Percentiles rank a stretch among this genome's conserved stretches.
phyloP scores from a whole-genome alignment of 1,140 invertebrate species.

The Calosoma granatense region DNA sequence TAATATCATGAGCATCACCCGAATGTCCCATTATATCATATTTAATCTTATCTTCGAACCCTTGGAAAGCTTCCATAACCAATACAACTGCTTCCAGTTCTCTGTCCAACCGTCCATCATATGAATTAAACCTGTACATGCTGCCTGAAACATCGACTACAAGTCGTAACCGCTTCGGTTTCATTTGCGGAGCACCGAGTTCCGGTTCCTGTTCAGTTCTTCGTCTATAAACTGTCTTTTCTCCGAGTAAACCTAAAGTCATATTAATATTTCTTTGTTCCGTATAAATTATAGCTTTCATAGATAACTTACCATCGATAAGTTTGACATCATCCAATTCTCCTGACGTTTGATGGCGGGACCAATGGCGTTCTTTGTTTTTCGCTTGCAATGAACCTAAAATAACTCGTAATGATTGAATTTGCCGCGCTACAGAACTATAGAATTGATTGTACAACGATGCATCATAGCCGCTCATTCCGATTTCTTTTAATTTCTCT shows the following conservation, averaged over 20 bases:
- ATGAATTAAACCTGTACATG: constrained; percentile 93
- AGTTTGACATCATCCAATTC: constrained; percentile 93
- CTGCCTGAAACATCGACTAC: constrained; percentile 90
- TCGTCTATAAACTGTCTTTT: constrained; percentile 81
- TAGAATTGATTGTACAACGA: constrained; percentile 76
- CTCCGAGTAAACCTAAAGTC: constrained; percentile 64
- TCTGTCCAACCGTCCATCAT: constrained; percentile 84
- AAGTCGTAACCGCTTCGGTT: constrained; percentile 81
- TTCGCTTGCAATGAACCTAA: constrained; percentile 74
- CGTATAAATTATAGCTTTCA: background rate
- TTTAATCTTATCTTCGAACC: constrained; percentile 78
- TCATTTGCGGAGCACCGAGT: constrained; percentile 70
- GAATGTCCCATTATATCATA: constrained; percentile 94
- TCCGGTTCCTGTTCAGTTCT: constrained; percentile 75
- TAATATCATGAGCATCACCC: constrained; percentile 70
- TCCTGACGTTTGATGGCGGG: constrained; percentile 82
- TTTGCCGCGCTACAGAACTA: constrained; percentile 64
- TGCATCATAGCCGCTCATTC: constrained; percentile 92
- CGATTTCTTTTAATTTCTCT: constrained; percentile 81
- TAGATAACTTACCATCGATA: constrained; percentile 63
- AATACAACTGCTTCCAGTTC: constrained; percentile 87
- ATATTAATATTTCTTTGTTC: background rate
- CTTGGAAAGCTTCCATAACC: constrained; percentile 88
- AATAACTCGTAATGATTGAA: constrained; percentile 53
- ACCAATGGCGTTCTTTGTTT: constrained; percentile 89